Evolutionary conservation across 2,888 invertebrate genomes (phyloP), one percentile per base, ranked within the genome.

Genomic region (Helicoverpa assulta): DNA sequence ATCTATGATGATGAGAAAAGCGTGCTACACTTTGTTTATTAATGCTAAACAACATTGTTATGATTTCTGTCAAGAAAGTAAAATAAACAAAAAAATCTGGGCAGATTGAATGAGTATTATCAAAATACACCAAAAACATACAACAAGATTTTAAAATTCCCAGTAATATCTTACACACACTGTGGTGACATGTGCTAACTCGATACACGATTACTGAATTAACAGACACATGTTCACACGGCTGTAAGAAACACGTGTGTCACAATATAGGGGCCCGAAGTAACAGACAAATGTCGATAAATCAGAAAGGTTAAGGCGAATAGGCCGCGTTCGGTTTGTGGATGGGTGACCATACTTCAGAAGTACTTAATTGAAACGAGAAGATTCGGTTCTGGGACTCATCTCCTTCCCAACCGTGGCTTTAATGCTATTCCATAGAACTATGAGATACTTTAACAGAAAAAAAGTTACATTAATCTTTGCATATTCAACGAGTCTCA

Each of bases 121-220:
- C 33, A 33, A 10, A 8, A n/a, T 47, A 16, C 4, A 43, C 16
- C 1, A 26, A 52, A 6, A 10, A 33, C 14, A 55, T 14, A 7
- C 19, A 65, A 56, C 50, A 51, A n/a, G 0, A 50, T 61, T 56
- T 19, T 51, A 29, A 52, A 56, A 26, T 61, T 19, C 29, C 26
- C 43, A 33, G 16, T 16, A 47, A 55, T 29, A 37, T 56, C 29
- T 60, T 21, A 50, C 18, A 52, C 19, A 33, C 52, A 21, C 47
- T 26, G 26, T 26, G 37, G 19, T 33, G 61, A 51, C 54, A 73
- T 67, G 57, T 61, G 61, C 29, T 58, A 72, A 72, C 19, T 54
- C 43, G 16, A 53, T 63, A 74, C 70, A 78, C 55, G 55, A 70
- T 78, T 73, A 70, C 60, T 81, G 61, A 78, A 67, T 69, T 73